Base-by-base conservation (phyloP, 2,113 vertebrate genomes). In the Clarias magur region DNA sequence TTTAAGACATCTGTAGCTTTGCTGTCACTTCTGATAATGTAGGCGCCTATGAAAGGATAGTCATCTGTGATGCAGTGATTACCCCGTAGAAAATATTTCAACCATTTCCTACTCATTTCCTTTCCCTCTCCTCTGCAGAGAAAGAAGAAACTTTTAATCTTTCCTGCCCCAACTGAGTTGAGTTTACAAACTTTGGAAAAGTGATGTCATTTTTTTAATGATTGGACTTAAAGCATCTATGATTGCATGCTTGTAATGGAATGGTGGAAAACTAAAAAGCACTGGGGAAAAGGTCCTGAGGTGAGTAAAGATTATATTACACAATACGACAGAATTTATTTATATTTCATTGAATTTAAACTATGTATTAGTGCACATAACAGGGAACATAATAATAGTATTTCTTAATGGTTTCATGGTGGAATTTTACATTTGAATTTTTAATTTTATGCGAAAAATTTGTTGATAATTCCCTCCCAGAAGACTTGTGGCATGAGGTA, bases 141-240 rank as follows among this genome's bases (percentile, higher is more conserved):
- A 54, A 60, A 85, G 86, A 87, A 34, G 83, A 88, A 88, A 76
- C 34, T 54, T 62, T 89, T 79, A n/a, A 42, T 82, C 82, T 88
- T 88, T 85, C 87, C 86, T 89, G 85, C 91, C 90, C 86, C 89
- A 91, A 91, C 91, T 92, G 90, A 91, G 89, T 38, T 81, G 85
- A 88, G 86, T 92, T 93, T 91, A 88, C 91, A 89, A 87, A 76
- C 84, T 91, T 83, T 89, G 91, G 91, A 93, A 93, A 92, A 92
- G 92, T 94, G 94, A 95, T 91, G 94, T 95, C 84, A 95, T 93
- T 93, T 90, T 84, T 89, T 88, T 91, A 94, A 93, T 93, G 90
- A 91, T 79, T 92, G 92, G 16, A 89, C 93, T 94, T 90, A 87
- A 87, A 88, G 92, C 88, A 83, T 93, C 93, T 93, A 94, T 89